Base-by-base conservation (phyloP, 2,797 vertebrate species). In the Limnodromus scolopaceus region DNA sequence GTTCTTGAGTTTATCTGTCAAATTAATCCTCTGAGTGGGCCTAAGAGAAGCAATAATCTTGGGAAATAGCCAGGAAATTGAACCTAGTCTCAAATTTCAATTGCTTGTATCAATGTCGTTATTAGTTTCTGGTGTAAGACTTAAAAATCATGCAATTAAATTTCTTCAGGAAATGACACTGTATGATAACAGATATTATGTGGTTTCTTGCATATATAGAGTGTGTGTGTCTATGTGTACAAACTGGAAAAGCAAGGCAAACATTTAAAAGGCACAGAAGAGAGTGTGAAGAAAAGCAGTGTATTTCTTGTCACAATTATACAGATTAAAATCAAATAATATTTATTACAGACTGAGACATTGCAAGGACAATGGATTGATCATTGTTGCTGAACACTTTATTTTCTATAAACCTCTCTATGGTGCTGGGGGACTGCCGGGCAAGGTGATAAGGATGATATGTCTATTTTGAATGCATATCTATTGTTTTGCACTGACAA, bases 51-150 rank as follows among this genome's bases (percentile, higher is more conserved):
- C 55, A 96, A 30, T 58, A 95, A 89, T 91, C 70, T 65, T 92
- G 38, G 51, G 61, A 89, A 90, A 96, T 88, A 63, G n/a, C 46
- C 68, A 91, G 66, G 70, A 97, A 96, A 96, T 84, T 94, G 79
- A 95, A 95, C 41, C 30, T 83, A 71, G 60, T n/a, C 82, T 96
- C 78, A 58, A 91, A 60, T 95, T 97, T 96, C 93, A 96, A 91
- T 89, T 95, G 72, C 68, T 78, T 96, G 17, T 92, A 77, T 96
- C 94, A 95, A 71, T 86, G 55, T 79, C 81, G 61, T 68, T 94
- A 78, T 51, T 89, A 69, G 55, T 93, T 91, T 58, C 66, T 70
- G 43, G 28, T 84, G 14, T 87, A 94, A 94, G 45, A 25, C n/a
- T 93, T 92, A 39, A 90, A 87, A 92, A 90, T 86, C 93, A 88